Base-by-base conservation (phyloP, 2,113 vertebrate species). In the Megatriorchis doriae region DNA sequence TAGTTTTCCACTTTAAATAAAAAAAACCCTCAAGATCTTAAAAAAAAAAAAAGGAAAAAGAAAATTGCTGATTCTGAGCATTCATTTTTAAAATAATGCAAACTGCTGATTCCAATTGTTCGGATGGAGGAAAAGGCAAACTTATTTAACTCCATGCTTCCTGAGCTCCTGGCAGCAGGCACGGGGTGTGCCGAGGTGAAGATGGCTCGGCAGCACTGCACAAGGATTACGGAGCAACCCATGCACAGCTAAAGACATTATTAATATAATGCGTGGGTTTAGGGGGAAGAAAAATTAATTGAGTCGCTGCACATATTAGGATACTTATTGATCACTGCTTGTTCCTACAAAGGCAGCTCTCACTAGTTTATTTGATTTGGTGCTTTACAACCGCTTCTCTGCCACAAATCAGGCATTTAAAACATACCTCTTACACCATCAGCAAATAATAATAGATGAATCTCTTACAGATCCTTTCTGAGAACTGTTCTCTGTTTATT, bases 1-100 rank as follows among this genome's bases (percentile, higher is more conserved):
- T 98, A 98, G 97, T 98, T 98, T 98, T 98, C 98, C 98, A 98
- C 98, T 98, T 98, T 98, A 98, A 98, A 98, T 98, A 98, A 98
- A 98, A 98, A 98, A 98, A 97, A 0, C 61, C 95, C 96, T 96
- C 96, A 96, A 98, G 96, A 98, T 98, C 97, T 98, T 98, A 50
- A 90, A 96, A 97, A 97, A 97, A 97, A 94, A 91, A 81, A 68
- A 45, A 29, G 36, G 50, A 74, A 78, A 90, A 80, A 87, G 97
- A 97, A 98, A 98, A 98, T 98, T 98, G 98, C 98, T 98, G 98
- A 98, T 98, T 98, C 97, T 65, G 82, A 98, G 97, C 97, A 97
- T 98, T 98, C 97, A 97, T 98, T 98, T 98, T 97, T 93, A 98
- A 98, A 98, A 98, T 98, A 98, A 98, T 98, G 97, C 97, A 98